Base-by-base conservation (phyloP, 2,797 vertebrate genomes). In the Acanthopagrus latus region DNA sequence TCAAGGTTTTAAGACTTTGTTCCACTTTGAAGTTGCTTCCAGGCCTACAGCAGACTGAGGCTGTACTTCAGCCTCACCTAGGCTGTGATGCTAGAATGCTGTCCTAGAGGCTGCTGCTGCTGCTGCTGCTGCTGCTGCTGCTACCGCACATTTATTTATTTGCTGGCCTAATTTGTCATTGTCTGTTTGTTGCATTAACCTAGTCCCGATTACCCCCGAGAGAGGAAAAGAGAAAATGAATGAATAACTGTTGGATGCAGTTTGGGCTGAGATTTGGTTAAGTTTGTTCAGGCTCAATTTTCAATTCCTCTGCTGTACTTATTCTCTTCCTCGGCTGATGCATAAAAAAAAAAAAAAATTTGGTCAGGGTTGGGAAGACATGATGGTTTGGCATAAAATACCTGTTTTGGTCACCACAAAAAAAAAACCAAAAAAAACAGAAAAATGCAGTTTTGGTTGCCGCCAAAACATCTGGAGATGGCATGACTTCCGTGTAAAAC, bases 1-100 rank as follows among this genome's bases (percentile, higher is more conserved):
- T 93, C 82, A 85, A 83, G 80, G 81, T 88, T 92, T 92, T 88
- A 90, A 85, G 76, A 83, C 82, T 75, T 77, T 87, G 80, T 91
- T 60, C 69, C 65, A 64, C 90, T 93, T 93, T 94, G 90, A 93
- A 92, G 90, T 81, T 3, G 65, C 82, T 81, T 87, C 79, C 88
- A 89, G 91, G 88, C 89, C 90, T 88, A 89, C 87, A 88, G 88
- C 88, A 87, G 78, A 86, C 72, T 2, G 18, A 76, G 78, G 72
- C 64, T 78, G 69, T 54, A 43, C 56, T 85, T 74, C 70, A 55
- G 87, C 76, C 80, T 81, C 78, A 86, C 57, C 82, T 78, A 44
- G 44, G 55, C 76, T 38, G 5, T 1, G 67, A 73, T 52, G 80
- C 60, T 58, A 9, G 55, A 76, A 71, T 76, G 18, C 68, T 4